Percentiles rank a stretch among this genome's conserved stretches.
These are phyloP conservation scores for Tragelaphus scriptus DNA, from an alignment of 2,113 vertebrate species.

Conservation along the genomic window DNA sequence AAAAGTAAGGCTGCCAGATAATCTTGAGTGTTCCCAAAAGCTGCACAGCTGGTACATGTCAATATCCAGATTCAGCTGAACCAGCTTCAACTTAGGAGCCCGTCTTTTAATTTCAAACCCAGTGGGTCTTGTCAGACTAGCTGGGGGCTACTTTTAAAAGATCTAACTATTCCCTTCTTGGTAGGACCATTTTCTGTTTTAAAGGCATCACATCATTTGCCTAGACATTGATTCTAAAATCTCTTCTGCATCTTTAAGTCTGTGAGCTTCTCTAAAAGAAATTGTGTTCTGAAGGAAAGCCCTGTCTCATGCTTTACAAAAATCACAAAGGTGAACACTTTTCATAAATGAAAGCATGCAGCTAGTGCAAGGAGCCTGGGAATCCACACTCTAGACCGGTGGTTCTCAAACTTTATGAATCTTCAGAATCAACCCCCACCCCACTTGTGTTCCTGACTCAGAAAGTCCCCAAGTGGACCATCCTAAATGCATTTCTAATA, in stretches of 20 bases:
- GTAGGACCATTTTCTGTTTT: slow-evolving; percentile 9
- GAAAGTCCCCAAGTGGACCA: background rate
- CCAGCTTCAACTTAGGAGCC: slow-evolving; percentile 14
- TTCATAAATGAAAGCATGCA: background rate
- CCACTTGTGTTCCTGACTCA: background rate
- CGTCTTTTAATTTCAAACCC: background rate
- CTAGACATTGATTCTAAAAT: slow-evolving; percentile 46
- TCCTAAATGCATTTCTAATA: background rate
- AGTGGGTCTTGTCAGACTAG: slow-evolving; percentile 22
- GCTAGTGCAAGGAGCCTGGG: background rate
- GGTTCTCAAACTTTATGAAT: background rate
- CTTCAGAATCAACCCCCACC: background rate
- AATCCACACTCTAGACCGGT: background rate
- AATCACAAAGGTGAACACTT: background rate
- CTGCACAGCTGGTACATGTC: slow-evolving; percentile 43
- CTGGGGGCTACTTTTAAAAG: slow-evolving; percentile 38
- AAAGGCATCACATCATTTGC: slow-evolving; percentile 10
- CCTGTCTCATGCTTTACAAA: background rate
- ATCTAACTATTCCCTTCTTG: slow-evolving; percentile 15
- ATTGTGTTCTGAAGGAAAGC: background rate
- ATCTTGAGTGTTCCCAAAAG: slow-evolving; percentile 22
- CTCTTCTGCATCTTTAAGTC: background rate
- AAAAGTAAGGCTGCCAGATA: background rate
- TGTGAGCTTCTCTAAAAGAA: slow-evolving; percentile 19
- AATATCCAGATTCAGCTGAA: slow-evolving; percentile 38